These are phyloP conservation scores for Myrmophylax atrothorax DNA, from an alignment of 2,113 vertebrate genomes.

Conservation along the genomic window DNA sequence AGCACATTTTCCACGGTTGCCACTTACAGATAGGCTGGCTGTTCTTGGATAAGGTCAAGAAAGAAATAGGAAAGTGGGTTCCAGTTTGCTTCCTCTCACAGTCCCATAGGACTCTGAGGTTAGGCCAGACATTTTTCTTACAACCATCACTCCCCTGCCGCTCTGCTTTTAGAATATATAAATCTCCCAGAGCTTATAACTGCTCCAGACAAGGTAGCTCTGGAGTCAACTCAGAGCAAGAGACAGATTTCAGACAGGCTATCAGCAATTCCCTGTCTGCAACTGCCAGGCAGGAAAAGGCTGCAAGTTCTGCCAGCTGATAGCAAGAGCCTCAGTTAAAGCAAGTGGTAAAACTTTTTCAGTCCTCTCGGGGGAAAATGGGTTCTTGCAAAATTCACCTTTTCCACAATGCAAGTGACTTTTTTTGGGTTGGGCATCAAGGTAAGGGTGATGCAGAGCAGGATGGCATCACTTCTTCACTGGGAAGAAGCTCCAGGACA, in stretches of 20 bases:
- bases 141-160: no score
- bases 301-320: slow-evolving; percentile 52
- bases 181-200: neutral
- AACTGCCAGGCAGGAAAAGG: slow-evolving; percentile 65
- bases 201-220: slow-evolving; percentile 22
- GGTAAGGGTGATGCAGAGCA: neutral
- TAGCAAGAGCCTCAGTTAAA: slow-evolving; percentile 19
- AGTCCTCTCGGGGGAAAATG: neutral
- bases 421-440: neutral
- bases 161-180: neutral
- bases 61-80: slow-evolving; percentile 70
- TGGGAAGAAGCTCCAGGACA: neutral
- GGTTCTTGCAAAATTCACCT: neutral
- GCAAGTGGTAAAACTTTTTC: neutral
- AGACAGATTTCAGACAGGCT: slow-evolving; percentile 44
- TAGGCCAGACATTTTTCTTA: neutral
- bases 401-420: neutral
- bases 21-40: slow-evolving; percentile 78
- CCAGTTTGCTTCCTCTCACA: slow-evolving; percentile 74
- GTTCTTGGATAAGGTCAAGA: slow-evolving; percentile 71
- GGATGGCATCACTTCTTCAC: fast-evolving
- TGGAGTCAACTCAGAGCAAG: slow-evolving; percentile 16
- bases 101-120: slow-evolving; percentile 44
- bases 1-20: slow-evolving; percentile 81
- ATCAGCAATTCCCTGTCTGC: slow-evolving; percentile 54